Conservation (phyloP, 1,140 invertebrate genomes). For the Araneus ventricosus region DNA sequence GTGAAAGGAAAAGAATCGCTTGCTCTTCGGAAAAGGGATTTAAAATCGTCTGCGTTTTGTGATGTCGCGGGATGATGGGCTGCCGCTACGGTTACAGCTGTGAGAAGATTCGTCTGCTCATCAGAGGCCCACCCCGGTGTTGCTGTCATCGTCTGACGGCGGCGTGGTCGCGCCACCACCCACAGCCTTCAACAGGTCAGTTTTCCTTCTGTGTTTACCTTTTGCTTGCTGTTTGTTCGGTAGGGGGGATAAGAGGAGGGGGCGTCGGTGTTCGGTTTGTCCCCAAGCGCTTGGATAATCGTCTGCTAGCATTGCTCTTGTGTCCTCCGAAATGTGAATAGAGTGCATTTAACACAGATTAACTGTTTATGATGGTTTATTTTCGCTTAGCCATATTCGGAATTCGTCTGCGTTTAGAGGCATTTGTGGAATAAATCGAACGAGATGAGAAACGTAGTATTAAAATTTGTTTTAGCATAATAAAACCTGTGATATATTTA, state of each 20-base stretch:
- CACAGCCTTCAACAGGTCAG: conserved; percentile 67
- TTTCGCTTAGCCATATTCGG: not conserved
- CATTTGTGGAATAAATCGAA: too few relatives aligned
- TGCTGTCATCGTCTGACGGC: conserved; percentile 59
- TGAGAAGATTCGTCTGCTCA: conserved; percentile 61
- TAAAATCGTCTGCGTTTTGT: conserved; percentile 23
- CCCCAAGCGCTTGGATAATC: not conserved
- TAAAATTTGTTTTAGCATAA: too few relatives aligned
- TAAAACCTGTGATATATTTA: too few relatives aligned
- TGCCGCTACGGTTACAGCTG: conserved; percentile 15
- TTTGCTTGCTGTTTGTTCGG: conserved; percentile 34
- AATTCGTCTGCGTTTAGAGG: not conserved
- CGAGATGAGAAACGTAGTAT: too few relatives aligned
- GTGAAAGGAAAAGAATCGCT: not conserved
- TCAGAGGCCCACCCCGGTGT: conserved; percentile 57
- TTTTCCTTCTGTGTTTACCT: conserved; percentile 42
- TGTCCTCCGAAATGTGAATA: not conserved
- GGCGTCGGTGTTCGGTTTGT: not conserved
- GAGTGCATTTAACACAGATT: not conserved
- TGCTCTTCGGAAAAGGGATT: conserved; percentile 25
- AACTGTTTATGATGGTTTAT: not conserved
- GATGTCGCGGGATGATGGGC: conserved; percentile 60
- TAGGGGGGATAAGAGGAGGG: not conserved
- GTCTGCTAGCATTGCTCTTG: not conserved
- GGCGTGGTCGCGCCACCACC: conserved; percentile 18